Conservation (phyloP, 2,888 invertebrate genomes). For the Idaea dimidiata region DNA sequence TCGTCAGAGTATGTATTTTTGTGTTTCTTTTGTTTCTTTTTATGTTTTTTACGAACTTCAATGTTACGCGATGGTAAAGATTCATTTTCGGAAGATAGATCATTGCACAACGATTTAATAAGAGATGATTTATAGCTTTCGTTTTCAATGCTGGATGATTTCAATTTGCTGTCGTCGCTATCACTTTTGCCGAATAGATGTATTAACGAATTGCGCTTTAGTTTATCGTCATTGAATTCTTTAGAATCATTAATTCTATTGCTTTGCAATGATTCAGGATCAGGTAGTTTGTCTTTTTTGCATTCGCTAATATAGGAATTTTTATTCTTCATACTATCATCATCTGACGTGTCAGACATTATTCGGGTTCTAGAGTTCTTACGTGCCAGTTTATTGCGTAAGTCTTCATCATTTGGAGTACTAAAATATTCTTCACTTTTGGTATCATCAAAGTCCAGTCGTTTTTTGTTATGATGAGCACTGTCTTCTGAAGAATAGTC, state of each 20-base stretch:
- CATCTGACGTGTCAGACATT: constrained; percentile 89
- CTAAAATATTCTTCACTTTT: constrained; percentile 76
- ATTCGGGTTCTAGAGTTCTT: constrained; percentile 87
- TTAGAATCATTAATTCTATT: constrained; percentile 47
- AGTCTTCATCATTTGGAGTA: constrained; percentile 72
- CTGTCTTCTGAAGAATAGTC: constrained; percentile 80
- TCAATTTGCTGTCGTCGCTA: constrained; percentile 69
- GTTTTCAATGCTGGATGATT: constrained; percentile 56
- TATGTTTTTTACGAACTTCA: constrained; percentile 88
- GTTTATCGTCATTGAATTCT: constrained; percentile 48
- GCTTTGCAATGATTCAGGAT: constrained; percentile 28
- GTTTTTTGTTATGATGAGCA: constrained; percentile 63
- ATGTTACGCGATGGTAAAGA: constrained; percentile 62
- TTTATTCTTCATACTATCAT: constrained; percentile 80
- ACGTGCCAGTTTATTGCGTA: constrained; percentile 80
- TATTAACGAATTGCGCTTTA: constrained; percentile 63
- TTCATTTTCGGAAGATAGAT: constrained; percentile 75
- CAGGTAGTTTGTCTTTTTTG: constrained; percentile 79
- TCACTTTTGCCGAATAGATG: constrained; percentile 73
- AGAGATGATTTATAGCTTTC: constrained; percentile 58
- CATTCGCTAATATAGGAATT: constrained; percentile 63
- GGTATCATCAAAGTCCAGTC: constrained; percentile 64
- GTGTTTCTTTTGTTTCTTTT: constrained; percentile 91
- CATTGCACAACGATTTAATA: constrained; percentile 56
- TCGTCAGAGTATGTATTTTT: constrained; percentile 84